Evolutionary conservation across 2,888 invertebrate species (phyloP), one percentile per base, ranked within the genome.

Genomic region (Crepidodera aurea): DNA sequence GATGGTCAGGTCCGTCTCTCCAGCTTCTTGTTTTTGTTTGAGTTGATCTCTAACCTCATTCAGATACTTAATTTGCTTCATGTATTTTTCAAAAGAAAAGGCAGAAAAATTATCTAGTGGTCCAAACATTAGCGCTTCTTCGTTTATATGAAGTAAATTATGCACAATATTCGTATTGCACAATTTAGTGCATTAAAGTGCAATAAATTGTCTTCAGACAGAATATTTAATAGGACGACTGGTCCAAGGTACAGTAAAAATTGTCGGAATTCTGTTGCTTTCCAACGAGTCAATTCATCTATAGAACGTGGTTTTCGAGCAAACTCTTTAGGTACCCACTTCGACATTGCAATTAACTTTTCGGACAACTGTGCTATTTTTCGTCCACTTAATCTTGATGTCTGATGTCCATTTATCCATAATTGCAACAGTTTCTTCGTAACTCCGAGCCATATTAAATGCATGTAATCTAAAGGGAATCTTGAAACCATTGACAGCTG

Each of bases 391-490:
- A 65, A 44, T 46, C 57, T 55, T 2, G 12, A 10, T n/a, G 50
- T 13, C 10, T 44, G 51, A 42, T 62, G 59, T 6, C 59, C 59
- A 29, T n/a, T 7, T 25, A n/a, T 10, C 60, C 65, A 65, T 6
- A 63, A 50, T 12, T 51, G 25, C n/a, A 61, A n/a, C 16, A 65
- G 27, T 34, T 64, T 63, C 55, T 66, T 66, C 4, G 63, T 40
- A n/a, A 65, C 63, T 4, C 63, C 67, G 12, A 67, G 51, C 44
- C 61, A 67, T 2, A 65, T 25, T 7, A 68, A 29, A 25, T 67
- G 65, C 64, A 67, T 65, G 16, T 64, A 64, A 55, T 73, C 72
- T n/a, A 70, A 39, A 1, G 70, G 68, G 44, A 73, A 59, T 32
- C 65, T 61, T 19, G 66, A 39, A n/a, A 74, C 57, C 56, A 73